Evolutionary conservation across 23 tunicate species (phyloP), one percentile per base, ranked within the genome.

Genomic region (Phallusia fumigata): DNA sequence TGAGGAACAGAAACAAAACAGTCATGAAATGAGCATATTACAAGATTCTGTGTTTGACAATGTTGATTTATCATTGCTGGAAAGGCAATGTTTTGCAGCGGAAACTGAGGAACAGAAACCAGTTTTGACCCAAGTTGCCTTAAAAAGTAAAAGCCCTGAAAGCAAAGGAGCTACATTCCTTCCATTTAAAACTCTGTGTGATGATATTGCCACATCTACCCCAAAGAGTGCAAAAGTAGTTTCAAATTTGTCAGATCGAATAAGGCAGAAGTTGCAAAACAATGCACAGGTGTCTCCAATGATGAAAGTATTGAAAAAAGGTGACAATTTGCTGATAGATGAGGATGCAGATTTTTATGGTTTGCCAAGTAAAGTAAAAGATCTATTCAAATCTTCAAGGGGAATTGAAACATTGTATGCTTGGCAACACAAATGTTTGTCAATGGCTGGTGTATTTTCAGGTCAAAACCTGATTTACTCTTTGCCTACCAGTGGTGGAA

Each of bases 401-500:
- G 98, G 98, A 65, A 93, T 93, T 33, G 81, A 52, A 26, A 72
- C 65, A 18, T 72, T 93, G 26, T 93, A 93, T 82, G 93, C 82
- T 65, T 95, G 98, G 98, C 98, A 95, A 82, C 76, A 90, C 18
- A 74, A 90, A 3, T 95, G 98, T 45, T 58, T 95, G 64, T 83
- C 84, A 18, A 31, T 87, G 53, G 65, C 76, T 26, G 79, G 65
- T 0, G 79, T 95, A n/a, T 51, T 36, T 0, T 32, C 72, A 30
- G 92, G 98, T 32, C 84, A 79, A 75, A 95, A 95, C 79, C 52
- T 95, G n/a, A 90, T 95, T 65, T 95, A 89, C 76, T 84, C 98
- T 11, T 64, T 95, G 50, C 98, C 98, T 21, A 95, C 98, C 33
- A 89, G 95, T 52, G 98, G 95, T 35, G 98, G 98, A 19, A 95